Base-by-base conservation (phyloP, 2,113 vertebrate species). In the Eulemur macaco region DNA sequence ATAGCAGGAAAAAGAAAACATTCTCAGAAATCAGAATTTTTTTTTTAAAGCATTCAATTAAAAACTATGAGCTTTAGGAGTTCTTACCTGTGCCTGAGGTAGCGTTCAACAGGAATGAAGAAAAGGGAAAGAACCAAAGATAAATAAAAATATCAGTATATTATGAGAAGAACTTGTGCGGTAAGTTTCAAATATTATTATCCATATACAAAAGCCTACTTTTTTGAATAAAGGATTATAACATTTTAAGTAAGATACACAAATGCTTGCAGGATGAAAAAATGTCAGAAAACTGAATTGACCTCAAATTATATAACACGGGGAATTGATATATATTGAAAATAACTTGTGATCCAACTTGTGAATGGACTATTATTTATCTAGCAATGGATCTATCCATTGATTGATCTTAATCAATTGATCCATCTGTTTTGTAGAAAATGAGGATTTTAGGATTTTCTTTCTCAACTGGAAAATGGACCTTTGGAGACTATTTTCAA, bases 61-160 rank as follows among this genome's bases (percentile, higher is more conserved):
- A 58, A 37, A 92, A 76, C 2, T 1, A n/a, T 94, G 12, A 91
- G 29, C 77, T 95, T 96, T 50, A 94, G 73, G 89, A 87, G 78
- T n/a, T 81, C 98, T 98, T 98, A 99, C 99, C 98, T 99, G 99
- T 89, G 98, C 99, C 99, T 99, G 98, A 73, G 86, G 87, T 71
- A 96, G 78, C 71, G 85, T 82, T 10, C 86, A 78, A 13, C 94
- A 88, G 87, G 42, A 92, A 92, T 60, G 86, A 3, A 4, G 10
- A 94, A 96, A 97, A 13, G 5, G 42, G 37, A 95, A 34, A 82
- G 23, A 94, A 89, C 84, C 31, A 97, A 76, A 97, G 9, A 91
- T 12, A 74, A 64, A 17, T 68, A 45, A 86, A 94, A 89, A 85
- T 5, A 11, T 96, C n/a, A 90, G 66, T 87, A 60, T 68, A 78